phyloP scores from a whole-genome alignment of 1,140 invertebrate species.

The Anastrepha ludens region DNA sequence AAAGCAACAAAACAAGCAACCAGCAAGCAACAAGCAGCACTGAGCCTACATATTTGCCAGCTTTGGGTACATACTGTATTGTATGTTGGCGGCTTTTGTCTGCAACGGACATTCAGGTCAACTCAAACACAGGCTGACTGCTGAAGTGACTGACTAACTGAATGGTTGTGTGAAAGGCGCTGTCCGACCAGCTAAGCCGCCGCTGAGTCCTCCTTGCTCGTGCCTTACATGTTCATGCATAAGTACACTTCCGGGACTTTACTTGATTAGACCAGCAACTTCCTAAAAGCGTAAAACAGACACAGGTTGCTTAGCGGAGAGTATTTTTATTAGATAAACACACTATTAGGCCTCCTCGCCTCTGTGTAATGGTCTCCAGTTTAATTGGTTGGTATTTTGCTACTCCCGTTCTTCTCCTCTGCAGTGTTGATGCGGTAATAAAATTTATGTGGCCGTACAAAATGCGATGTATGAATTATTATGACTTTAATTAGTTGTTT shows the following conservation, averaged over 20 bases:
- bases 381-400: too few relatives aligned
- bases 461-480: constrained; percentile 5
- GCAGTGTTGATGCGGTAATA: background rate
- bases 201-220: background rate
- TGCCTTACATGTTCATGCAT: background rate
- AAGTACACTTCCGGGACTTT: constrained; percentile 8
- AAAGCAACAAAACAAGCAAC: background rate
- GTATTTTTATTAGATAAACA: background rate
- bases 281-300: constrained; percentile 12
- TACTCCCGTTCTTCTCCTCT: too few relatives aligned
- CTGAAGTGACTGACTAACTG: background rate
- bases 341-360: background rate
- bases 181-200: constrained; percentile 4
- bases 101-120: constrained; percentile 11
- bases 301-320: constrained; percentile 5
- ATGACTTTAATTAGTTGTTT: constrained; percentile 45
- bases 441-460: background rate
- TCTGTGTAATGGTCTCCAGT: background rate
- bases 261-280: constrained; percentile 6
- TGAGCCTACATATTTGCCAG: background rate
- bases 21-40: background rate
- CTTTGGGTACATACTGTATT: background rate
- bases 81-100: constrained; percentile 28
- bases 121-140: background rate
- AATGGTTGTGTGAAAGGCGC: background rate